phyloP scores from a whole-genome alignment of 2,113 vertebrate genomes.

The Aix galericulata region DNA sequence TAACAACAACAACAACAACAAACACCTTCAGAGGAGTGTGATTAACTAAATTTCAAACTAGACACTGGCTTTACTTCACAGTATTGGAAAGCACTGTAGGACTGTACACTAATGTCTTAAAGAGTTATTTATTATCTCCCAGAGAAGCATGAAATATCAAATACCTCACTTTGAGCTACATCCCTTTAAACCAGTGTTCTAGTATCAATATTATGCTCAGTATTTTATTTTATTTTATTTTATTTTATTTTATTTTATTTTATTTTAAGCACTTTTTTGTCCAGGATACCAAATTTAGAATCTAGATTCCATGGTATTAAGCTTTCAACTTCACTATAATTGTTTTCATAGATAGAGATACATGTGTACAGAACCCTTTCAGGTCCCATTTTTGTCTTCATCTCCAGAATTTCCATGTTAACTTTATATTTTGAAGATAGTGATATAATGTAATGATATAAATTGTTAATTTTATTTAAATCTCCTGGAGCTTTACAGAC shows the following conservation, averaged over 20 bases:
- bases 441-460: not conserved
- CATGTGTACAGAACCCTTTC: not conserved
- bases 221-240: not conserved
- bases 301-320: not conserved
- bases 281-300: not conserved
- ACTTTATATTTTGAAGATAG: not conserved
- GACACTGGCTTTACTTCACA: not conserved
- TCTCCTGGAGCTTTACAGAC: not conserved
- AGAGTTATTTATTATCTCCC: not conserved
- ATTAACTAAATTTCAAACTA: not conserved
- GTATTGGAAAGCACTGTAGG: not conserved
- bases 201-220: not conserved
- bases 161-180: not conserved
- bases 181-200: not conserved
- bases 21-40: not conserved
- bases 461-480: not conserved
- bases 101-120: not conserved
- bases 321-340: not conserved
- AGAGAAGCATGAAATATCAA: not conserved
- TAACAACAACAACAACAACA: not conserved
- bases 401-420: not conserved
- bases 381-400: not conserved
- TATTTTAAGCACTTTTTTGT: not conserved
- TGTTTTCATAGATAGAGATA: not conserved
- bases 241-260: not conserved